Percentiles rank a stretch among this genome's conserved stretches.
phyloP scores from a whole-genome alignment of 2,797 vertebrate genomes.

The Trachops cirrhosus region DNA sequence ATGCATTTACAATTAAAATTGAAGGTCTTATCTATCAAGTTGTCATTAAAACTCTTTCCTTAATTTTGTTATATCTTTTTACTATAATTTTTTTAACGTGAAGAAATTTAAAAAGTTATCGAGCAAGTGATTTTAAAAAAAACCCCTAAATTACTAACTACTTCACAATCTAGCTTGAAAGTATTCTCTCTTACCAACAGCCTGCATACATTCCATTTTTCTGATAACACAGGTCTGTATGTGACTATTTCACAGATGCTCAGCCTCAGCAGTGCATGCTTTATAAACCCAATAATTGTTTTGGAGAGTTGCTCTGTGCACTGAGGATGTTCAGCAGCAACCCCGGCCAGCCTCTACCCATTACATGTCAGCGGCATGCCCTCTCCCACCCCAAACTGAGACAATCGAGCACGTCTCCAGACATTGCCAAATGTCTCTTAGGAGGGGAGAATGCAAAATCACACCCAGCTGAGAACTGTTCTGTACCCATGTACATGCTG shows the following conservation, averaged over 20 bases:
- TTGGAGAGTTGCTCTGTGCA: neutral
- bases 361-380: neutral
- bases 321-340: neutral
- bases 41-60: neutral
- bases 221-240: neutral
- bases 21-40: neutral
- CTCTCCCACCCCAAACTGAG: fast-evolving
- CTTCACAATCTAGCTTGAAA: neutral
- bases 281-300: neutral
- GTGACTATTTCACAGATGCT: neutral
- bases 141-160: neutral
- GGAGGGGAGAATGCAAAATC: neutral
- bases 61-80: neutral
- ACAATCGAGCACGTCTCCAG: neutral
- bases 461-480: neutral
- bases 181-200: neutral
- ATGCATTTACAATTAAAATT: neutral
- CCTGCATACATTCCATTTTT: neutral
- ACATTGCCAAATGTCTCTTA: neutral
- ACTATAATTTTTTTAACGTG: neutral
- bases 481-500: neutral
- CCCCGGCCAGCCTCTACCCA: neutral
- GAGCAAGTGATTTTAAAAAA: neutral
- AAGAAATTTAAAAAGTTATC: neutral
- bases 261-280: neutral